phyloP scores from a whole-genome alignment of 1,140 invertebrate genomes.

The Spodoptera frugiperda region DNA sequence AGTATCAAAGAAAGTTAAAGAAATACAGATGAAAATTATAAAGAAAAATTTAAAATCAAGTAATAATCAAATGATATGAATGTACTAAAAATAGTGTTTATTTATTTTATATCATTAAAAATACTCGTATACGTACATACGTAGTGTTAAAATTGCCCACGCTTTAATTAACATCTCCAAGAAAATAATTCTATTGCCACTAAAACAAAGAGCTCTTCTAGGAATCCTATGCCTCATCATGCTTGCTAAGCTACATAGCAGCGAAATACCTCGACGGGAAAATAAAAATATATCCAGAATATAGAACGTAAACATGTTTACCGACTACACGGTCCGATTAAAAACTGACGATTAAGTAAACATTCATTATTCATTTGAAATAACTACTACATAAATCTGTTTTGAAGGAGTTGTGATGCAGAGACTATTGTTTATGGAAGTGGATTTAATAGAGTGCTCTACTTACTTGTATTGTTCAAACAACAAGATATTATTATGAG shows the following conservation, averaged over 20 bases:
- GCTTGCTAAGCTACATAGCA: slow-evolving; percentile 66
- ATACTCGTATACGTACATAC: too few species aligned
- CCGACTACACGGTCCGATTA: slow-evolving; percentile 71
- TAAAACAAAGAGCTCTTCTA: slow-evolving; percentile 7
- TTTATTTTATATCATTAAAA: too few species aligned
- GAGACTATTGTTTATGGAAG: background rate
- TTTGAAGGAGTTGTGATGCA: slow-evolving; percentile 13
- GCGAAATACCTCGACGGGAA: slow-evolving; percentile 74
- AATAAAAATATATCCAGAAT: slow-evolving; percentile 77
- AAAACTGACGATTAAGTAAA: slow-evolving; percentile 69
- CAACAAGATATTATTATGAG: too few species aligned
- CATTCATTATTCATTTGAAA: slow-evolving; percentile 66
- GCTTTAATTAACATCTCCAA: too few species aligned
- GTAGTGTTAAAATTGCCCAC: too few species aligned
- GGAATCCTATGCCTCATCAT: background rate
- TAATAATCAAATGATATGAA: too few species aligned
- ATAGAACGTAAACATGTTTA: slow-evolving; percentile 83
- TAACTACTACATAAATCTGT: slow-evolving; percentile 11
- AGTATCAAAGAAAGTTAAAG: too few species aligned
- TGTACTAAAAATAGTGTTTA: too few species aligned
- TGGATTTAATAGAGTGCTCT: background rate
- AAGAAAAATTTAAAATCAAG: too few species aligned
- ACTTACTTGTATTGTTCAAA: too few species aligned
- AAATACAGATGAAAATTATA: too few species aligned
- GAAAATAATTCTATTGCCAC: too few species aligned